phyloP scores from a whole-genome alignment of 2,888 invertebrate genomes.

The Agrenia bidenticulata region DNA sequence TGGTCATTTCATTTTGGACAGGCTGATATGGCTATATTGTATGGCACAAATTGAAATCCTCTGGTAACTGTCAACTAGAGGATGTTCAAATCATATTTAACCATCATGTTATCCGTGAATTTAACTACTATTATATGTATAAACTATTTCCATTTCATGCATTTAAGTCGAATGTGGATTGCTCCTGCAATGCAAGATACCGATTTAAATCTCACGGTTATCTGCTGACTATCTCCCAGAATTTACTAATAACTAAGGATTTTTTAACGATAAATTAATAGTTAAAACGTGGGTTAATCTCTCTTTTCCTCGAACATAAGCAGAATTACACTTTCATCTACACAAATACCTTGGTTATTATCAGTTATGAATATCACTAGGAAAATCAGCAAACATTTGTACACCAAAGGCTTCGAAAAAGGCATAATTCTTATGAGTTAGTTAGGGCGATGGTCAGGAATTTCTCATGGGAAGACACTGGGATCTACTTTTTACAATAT shows the following conservation, averaged over 20 bases:
- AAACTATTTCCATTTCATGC: conserved; percentile 6
- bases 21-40: conserved; percentile 52
- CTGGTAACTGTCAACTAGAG: conserved; percentile 3
- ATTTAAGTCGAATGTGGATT: background rate
- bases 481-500: conserved; percentile 1
- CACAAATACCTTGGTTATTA: too few relatives aligned
- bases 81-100: conserved; percentile 11
- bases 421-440: conserved; percentile 12
- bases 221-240: background rate
- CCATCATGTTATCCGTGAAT: background rate
- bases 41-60: conserved; percentile 49
- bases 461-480: conserved; percentile 14
- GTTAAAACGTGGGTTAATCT: background rate
- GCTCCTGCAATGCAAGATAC: background rate
- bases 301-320: background rate
- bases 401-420: conserved; percentile 15
- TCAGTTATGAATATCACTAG: background rate
- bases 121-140: background rate
- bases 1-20: conserved; percentile 47
- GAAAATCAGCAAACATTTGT: conserved; percentile 13
- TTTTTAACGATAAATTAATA: background rate
- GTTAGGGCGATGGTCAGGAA: conserved; percentile 11
- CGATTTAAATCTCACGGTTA: background rate
- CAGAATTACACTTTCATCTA: background rate
- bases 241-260: background rate